Evolutionary conservation across 2,888 invertebrate species (phyloP), one percentile per base, ranked within the genome.

Genomic region (Nomada lathburiana): DNA sequence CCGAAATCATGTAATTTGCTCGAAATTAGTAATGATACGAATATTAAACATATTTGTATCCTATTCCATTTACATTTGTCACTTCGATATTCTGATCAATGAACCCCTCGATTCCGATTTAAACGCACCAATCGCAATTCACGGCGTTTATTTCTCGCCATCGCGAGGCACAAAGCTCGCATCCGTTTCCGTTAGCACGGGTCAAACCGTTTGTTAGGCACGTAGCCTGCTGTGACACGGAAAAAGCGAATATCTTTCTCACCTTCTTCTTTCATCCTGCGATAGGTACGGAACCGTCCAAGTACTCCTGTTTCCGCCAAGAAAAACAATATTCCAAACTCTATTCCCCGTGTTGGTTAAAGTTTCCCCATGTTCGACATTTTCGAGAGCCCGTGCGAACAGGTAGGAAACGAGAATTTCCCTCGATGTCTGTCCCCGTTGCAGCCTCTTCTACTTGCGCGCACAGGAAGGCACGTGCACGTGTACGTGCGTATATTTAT

Each of bases 381-480:
- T 2, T 2, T 13, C 0, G 20, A 2, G 23, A 55, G 50, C 20
- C 9, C 23, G 23, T 16, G 23, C 47, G 13, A 36, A 52, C 47
- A 10, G 50, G 3, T 63, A 62, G 65, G 55, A 76, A 85, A 82
- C 67, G 70, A 73, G 78, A 79, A 64, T 79, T 63, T 42, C 20
- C 62, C 69, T 59, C 70, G 59, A 60, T 42, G 60, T 67, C 26
- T 57, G 18, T 68, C 52, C 23, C 65, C 44, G 52, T 73, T 70
- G 47, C 57, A 20, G 36, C 36, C 7, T 36, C 36, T 36, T 11
- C 36, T 65, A 83, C 57, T 44, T 59, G 75, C 55, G 42, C 42
- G 44, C 44, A 26, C 20, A 42, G 29, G 36, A 23, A 57, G 36
- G 53, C 16, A 1, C 23, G 53, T 18, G 4, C 57, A 29, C 29